A percentile compares a stretch with the other conserved stretches of the same genome.
Evolutionary conservation across 2,797 vertebrate species (phyloP).

Genomic region (Enteromius mattozi): DNA sequence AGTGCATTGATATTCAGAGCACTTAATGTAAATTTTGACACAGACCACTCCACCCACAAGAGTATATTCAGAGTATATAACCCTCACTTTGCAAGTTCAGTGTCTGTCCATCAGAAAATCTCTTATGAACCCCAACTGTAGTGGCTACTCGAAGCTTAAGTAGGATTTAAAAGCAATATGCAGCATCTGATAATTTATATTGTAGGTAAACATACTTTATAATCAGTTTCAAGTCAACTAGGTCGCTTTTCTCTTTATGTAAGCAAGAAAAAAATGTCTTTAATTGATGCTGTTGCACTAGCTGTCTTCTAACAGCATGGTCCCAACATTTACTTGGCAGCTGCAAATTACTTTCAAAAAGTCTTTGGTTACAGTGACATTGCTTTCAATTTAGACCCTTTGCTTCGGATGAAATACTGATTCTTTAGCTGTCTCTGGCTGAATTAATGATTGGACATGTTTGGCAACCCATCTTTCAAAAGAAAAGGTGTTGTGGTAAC

Average conservation of each 20-base stretch:
- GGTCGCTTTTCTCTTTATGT: background rate
- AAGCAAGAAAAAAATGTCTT: slow-evolving; percentile 8
- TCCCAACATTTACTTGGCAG: slow-evolving; percentile 48
- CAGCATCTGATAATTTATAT: background rate
- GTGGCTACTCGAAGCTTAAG: background rate
- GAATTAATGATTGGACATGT: slow-evolving; percentile 48
- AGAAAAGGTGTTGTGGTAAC: slow-evolving; percentile 53
- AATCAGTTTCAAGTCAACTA: background rate
- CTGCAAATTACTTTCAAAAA: slow-evolving; percentile 42
- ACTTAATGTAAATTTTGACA: slow-evolving; percentile 11
- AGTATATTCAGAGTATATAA: background rate
- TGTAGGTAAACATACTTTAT: slow-evolving; percentile 10
- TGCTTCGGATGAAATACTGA: slow-evolving; percentile 29
- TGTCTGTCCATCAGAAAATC: background rate
- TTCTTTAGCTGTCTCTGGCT: slow-evolving; percentile 49
- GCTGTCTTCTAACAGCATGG: slow-evolving; percentile 25
- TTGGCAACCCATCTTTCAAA: slow-evolving; percentile 46
- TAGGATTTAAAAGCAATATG: background rate
- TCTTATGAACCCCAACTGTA: background rate
- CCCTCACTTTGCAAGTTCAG: background rate
- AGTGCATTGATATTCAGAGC: slow-evolving; percentile 2
- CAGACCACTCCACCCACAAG: background rate
- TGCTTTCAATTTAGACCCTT: slow-evolving; percentile 46
- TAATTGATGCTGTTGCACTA: slow-evolving; percentile 16
- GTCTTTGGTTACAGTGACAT: slow-evolving; percentile 51